Evolutionary conservation across 2,888 invertebrate genomes (phyloP).

Genomic region (Synanthedon vespiformis): DNA sequence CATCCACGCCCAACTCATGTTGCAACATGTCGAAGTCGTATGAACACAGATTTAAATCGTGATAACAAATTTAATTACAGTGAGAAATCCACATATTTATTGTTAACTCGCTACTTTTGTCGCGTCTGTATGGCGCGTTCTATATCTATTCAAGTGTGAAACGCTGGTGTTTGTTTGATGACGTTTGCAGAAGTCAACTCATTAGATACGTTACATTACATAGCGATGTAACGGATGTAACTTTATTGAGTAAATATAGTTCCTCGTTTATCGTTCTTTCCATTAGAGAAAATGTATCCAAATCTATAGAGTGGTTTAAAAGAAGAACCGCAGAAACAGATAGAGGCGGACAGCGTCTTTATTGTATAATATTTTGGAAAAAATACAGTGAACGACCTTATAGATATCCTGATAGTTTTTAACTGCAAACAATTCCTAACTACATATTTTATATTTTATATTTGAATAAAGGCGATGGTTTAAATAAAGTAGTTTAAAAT

Average conservation of each 20-base stretch:
- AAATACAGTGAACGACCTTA: no score
- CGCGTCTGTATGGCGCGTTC: slow-evolving; percentile 23
- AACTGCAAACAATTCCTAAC: no score
- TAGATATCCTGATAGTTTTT: no score
- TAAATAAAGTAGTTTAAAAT: no score
- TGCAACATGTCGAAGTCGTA: no score
- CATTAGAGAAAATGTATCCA: background rate
- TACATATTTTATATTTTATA: no score
- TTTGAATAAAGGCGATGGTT: no score
- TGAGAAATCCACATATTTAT: slow-evolving; percentile 38
- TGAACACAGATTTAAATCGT: slow-evolving; percentile 11
- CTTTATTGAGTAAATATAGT: background rate
- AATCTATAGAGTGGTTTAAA: background rate
- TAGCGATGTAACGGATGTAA: background rate
- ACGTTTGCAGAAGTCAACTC: background rate
- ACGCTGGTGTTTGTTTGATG: slow-evolving; percentile 2
- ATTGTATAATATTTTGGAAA: no score
- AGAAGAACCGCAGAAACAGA: no score
- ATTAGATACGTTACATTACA: background rate
- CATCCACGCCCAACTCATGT: no score
- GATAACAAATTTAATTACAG: slow-evolving; percentile 40
- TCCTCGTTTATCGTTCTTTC: no score
- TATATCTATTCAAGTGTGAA: slow-evolving; percentile 20
- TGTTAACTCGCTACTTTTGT: slow-evolving; percentile 40
- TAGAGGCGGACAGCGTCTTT: no score